Evolutionary conservation across 2,797 vertebrate genomes (phyloP).

Genomic region (Ciconia nigra): DNA sequence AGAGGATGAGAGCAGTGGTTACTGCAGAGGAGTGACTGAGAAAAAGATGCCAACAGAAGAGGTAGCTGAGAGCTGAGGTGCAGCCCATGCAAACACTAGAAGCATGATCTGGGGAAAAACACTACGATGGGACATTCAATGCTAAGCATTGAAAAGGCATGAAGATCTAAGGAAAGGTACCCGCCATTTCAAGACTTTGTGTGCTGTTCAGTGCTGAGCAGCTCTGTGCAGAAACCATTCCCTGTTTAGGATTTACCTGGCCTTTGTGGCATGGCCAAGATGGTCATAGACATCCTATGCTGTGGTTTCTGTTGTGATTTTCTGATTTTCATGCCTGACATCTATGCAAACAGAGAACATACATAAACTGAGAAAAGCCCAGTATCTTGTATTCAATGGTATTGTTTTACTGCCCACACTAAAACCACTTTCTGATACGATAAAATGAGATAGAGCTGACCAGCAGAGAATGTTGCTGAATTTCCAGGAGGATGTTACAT

Average conservation of each 20-base stretch:
- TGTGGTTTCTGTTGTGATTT: background rate
- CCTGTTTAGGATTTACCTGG: too few species aligned
- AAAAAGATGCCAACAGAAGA: background rate
- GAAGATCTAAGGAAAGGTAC: background rate
- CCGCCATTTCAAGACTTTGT: background rate
- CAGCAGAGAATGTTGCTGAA: background rate
- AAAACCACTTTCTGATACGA: background rate
- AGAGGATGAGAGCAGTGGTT: background rate
- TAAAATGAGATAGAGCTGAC: background rate
- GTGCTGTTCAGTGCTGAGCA: background rate
- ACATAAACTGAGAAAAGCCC: background rate
- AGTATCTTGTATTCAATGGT: background rate
- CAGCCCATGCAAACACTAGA: background rate
- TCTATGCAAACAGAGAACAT: background rate
- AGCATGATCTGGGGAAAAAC: background rate
- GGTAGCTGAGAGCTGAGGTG: background rate
- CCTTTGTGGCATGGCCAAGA: background rate
- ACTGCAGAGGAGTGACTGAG: background rate
- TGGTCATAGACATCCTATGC: background rate
- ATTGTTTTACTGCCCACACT: background rate
- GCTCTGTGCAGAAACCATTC: background rate
- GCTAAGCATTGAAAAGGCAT: background rate
- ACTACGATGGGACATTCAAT: background rate
- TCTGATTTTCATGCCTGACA: background rate
- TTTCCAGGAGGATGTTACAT: background rate